Evolutionary conservation across 2,888 invertebrate species (phyloP), one percentile per base, ranked within the genome.

Genomic region (Masnerella sp.): DNA sequence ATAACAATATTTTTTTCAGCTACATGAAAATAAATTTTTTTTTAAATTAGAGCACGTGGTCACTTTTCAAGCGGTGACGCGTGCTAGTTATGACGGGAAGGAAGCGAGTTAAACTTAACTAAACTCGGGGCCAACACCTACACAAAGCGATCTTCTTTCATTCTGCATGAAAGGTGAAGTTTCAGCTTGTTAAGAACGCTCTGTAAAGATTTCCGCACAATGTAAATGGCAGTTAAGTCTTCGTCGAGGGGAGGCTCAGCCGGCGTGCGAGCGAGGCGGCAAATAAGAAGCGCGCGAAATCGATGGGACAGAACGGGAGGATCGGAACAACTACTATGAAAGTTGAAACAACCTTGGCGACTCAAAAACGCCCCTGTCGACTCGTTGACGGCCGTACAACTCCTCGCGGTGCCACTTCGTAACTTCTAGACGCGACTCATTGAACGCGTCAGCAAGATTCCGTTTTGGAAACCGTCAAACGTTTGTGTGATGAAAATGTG

Each of bases 101-200:
- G n/a, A n/a, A n/a, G n/a, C n/a, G n/a, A n/a, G n/a, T n/a, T n/a
- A n/a, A n/a, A n/a, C n/a, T n/a, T n/a, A n/a, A n/a, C n/a, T n/a
- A n/a, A n/a, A n/a, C n/a, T n/a, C n/a, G n/a, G n/a, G n/a, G n/a
- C n/a, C n/a, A n/a, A n/a, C 2, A 7, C n/a, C 11, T 56, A 18
- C 15, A 40, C 47, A 54, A 56, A 56, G 34, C 36, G 49, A 58
- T n/a, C n/a, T n/a, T 52, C 51, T 54, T 49, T 51, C 47, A 17
- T 30, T 49, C 40, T 43, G 56, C 36, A 77, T n/a, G 76, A 77
- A 74, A 75, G 59, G 56, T 72, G 69, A 78, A 78, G 77, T 80
- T 78, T 78, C 45, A 74, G 67, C 77, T 78, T 78, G 80, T 80
- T 79, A 79, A 78, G 78, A 76, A 65, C 72, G 74, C 54, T 74